Evolutionary conservation across 2,888 invertebrate genomes (phyloP), one percentile per base, ranked within the genome.

Genomic region (Trachelus troglodyta): DNA sequence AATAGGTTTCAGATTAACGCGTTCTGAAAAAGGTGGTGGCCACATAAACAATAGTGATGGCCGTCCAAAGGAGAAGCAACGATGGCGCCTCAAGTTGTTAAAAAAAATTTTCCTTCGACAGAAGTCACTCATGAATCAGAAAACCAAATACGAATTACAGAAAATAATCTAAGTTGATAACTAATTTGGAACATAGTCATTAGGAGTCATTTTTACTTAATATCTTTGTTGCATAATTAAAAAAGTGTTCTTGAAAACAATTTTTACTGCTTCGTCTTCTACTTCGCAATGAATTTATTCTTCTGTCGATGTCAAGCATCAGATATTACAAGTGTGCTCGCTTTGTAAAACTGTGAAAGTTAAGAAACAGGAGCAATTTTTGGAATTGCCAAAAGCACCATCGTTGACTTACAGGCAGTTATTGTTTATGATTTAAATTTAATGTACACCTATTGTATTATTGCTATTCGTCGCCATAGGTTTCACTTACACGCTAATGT

Each of bases 361-460:
- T 15, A 71, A n/a, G 31, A 71, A 31, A 23, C 11, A 56, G 71
- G 15, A n/a, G 34, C 23, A 30, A 1, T 34, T 75, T 56, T 71
- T 40, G 75, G 74, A 37, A 69, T 75, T 81, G 79, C 76, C 81
- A 80, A 77, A 79, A 82, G 83, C 83, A 86, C 81, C 85, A 83
- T 76, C 81, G 73, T 75, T 77, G 79, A 85, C 82, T 81, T 81
- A 83, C 82, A 79, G 81, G 83, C 81, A 80, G 77, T 83, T 80
- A 79, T 79, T 79, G 79, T 81, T 69, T 56, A 56, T 56, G 56
- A 9, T 56, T 56, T 56, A 23, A 80, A 79, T 82, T 78, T 80
- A 87, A 87, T 86, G 84, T 88, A 89, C 87, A 89, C 83, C 83
- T 89, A 89, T 82, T 79, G 73, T 84, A 84, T 89, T 89, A 88